Percentiles rank a stretch among this genome's conserved stretches.
phyloP scores from a whole-genome alignment of 2,113 vertebrate species.

The Gnathonemus longibarbis region DNA sequence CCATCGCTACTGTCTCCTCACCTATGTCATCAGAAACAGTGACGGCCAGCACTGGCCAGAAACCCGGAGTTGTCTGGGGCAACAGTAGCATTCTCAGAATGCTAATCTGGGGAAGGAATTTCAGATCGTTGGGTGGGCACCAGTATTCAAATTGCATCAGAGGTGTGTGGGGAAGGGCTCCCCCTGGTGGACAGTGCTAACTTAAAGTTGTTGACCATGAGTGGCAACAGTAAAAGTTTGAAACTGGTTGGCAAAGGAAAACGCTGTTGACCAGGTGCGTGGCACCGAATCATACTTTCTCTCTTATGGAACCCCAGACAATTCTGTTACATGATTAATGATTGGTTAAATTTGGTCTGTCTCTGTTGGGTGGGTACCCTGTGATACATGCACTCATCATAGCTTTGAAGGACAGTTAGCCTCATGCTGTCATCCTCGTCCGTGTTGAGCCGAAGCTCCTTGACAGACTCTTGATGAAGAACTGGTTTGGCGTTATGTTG shows the following conservation, averaged over 20 bases:
- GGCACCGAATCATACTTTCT: neutral
- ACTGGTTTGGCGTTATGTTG: neutral
- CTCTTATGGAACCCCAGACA: neutral
- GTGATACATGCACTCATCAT: neutral
- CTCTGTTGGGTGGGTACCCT: neutral
- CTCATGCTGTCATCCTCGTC: neutral
- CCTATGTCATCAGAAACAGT: neutral
- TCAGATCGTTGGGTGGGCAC: too few species aligned
- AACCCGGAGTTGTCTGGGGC: neutral
- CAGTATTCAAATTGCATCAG: too few species aligned
- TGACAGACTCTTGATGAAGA: neutral
- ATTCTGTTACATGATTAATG: neutral
- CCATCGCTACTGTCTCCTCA: neutral
- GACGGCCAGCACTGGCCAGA: neutral
- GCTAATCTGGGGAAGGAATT: neutral
- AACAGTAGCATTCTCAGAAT: neutral
- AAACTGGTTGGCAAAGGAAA: neutral
- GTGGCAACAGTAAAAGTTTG: neutral
- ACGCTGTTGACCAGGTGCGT: neutral
- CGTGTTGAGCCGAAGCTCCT: neutral
- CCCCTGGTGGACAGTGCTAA: neutral
- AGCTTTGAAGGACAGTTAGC: neutral
- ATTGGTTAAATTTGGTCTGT: neutral
- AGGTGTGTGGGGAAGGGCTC: too few species aligned
- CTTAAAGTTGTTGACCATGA: neutral